Base-by-base conservation (phyloP, 2,888 invertebrate species). In the Melinaea menophilus region DNA sequence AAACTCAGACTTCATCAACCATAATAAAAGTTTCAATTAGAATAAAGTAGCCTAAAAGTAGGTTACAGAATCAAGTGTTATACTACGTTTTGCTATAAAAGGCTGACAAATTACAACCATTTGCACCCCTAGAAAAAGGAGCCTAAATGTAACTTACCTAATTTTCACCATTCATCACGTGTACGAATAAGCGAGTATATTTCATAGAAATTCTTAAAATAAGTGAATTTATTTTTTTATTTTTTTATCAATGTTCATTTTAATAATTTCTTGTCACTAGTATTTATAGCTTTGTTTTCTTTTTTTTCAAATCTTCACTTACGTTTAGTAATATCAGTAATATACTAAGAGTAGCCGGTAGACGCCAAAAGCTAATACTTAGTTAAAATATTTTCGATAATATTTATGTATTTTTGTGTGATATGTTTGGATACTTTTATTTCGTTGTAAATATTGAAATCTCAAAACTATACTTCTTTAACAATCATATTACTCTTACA, bases 111-210 rank as follows among this genome's bases (percentile, higher is more conserved):
- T 51, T 22, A 51, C 51, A 51, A 31, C 51, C 51, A 51, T 51
- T 51, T 51, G 51, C 51, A 51, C 51, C 51, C 51, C 51, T 51
- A 51, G 51, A 51, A 51, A 51, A 51, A 51, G 51, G 51, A 51
- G 51, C 51, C 51, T 11, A 51, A 51, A 51, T 51, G 51, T 51
- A 51, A 51, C 51, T 51, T 51, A 51, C 51, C 51, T 51, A 51
- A 51, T 51, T 51, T 31, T 51, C 51, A 11, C 51, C 51, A 51
- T 51, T 51, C 51, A 51, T 51, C 51, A 51, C 51, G 31, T 51
- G 51, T 31, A 51, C 51, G 51, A 51, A 51, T 31, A 31, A 51
- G 51, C 31, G 51, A 51, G 31, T 31, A 11, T 51, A 22, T 51
- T 51, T 51, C 31, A 51, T 31, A 31, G 51, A 31, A 51, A 51